phyloP scores from a whole-genome alignment of 2,113 vertebrate species.

The Leiothrix lutea region DNA sequence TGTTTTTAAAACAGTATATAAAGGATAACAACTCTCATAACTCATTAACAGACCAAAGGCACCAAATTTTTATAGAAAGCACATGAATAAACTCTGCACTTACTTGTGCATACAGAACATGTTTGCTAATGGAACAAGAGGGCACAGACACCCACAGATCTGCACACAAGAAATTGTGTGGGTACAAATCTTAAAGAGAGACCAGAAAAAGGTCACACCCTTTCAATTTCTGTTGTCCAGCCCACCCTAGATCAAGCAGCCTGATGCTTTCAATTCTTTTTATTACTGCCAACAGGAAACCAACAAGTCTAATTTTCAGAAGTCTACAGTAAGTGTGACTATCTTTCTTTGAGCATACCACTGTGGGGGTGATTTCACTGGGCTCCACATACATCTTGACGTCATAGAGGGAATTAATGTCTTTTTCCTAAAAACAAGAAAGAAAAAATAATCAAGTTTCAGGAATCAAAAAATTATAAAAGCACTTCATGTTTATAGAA shows the following conservation, averaged over 20 bases:
- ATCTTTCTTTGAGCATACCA: slow-evolving; percentile 72
- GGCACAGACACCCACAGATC: background rate
- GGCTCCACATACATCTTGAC: slow-evolving; percentile 91
- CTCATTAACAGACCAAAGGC: background rate
- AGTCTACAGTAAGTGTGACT: background rate
- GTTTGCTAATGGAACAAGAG: background rate
- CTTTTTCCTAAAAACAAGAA: slow-evolving; percentile 79
- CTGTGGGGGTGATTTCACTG: slow-evolving; percentile 86
- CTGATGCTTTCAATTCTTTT: background rate
- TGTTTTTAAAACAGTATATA: background rate
- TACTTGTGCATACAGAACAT: background rate
- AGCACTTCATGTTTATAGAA: background rate
- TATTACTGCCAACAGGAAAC: background rate
- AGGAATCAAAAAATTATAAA: background rate
- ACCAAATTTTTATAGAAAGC: background rate
- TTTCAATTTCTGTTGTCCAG: background rate
- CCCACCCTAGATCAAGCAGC: background rate
- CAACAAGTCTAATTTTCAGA: background rate
- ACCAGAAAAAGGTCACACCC: background rate
- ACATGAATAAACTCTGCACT: background rate
- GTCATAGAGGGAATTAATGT: slow-evolving; percentile 85
- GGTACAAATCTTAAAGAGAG: background rate
- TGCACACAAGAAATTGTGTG: background rate
- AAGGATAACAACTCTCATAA: background rate
- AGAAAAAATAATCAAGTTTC: background rate